Base-by-base conservation (phyloP, 2,888 invertebrate species). In the Xylophagus ater region DNA sequence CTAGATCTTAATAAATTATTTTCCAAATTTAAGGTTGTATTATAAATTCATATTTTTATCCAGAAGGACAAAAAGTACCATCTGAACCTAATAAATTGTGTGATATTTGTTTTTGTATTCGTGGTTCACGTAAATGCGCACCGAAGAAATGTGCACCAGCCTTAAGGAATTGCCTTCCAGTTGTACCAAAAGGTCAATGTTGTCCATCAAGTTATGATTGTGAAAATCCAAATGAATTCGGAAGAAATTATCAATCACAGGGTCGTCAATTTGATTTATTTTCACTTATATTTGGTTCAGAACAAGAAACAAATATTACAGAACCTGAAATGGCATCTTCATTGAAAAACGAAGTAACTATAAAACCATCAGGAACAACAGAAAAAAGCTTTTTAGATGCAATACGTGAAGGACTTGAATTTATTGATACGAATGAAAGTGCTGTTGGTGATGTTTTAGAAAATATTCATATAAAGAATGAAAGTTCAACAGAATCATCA, bases 191-290 rank as follows among this genome's bases (percentile, higher is more conserved):
- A 25, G 85, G 84, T 2, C 80, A 85, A 55, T 88, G 88, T 61
- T 88, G 88, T 56, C 84, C 88, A 9, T 78, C 82, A 34, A 82
- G 82, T 56, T 88, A 87, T 60, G 78, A 80, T 52, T 88, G 87
- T 57, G 76, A 81, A 71, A 68, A 73, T 41, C 56, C 56, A 34
- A 56, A 60, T 30, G 37, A 42, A 28, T 54, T 56, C 29, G 42
- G 56, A 0, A 50, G 59, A 4, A 53, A 59, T 4, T 55, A 58
- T 40, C 53, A 53, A 34, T 59, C 60, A 1, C 39, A 32, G 10
- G 39, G 42, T 19, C 46, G 60, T 1, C 63, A 62, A 41, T 62
- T 63, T 31, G 60, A 61, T 48, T 51, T 63, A 1, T 62, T 59
- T 30, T 62, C 60, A 13, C 41, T 60, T 12, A 40, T 63, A 1